Evolutionary conservation across 2,113 vertebrate genomes (phyloP).

Genomic region (Diglossa brunneiventris): DNA sequence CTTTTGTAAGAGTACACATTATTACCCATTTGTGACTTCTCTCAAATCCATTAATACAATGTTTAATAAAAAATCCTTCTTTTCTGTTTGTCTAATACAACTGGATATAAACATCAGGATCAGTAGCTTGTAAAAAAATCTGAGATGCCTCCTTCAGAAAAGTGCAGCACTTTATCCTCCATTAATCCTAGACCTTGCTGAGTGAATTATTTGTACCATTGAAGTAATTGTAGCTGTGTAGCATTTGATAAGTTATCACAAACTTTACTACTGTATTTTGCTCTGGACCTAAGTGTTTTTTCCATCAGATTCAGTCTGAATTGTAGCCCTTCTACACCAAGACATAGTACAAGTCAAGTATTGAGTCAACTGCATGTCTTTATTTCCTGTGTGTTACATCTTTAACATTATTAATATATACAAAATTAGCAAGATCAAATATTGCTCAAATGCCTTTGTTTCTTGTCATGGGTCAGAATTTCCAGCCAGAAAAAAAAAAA

Average conservation of each 20-base stretch:
- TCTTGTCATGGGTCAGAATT: neutral
- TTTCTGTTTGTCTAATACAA: neutral
- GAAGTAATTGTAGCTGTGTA: neutral
- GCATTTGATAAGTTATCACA: neutral
- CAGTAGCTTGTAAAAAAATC: neutral
- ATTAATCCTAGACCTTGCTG: constrained; percentile 1
- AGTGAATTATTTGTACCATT: neutral
- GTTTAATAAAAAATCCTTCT: neutral
- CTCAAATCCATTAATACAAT: neutral
- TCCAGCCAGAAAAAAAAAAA: neutral
- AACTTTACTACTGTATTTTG: neutral
- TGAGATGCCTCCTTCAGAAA: neutral
- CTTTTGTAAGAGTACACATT: neutral
- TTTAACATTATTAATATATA: neutral
- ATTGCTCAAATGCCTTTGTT: neutral
- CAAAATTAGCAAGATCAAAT: neutral
- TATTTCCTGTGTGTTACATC: neutral
- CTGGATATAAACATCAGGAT: neutral
- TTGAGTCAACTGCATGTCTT: neutral
- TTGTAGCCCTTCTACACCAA: neutral
- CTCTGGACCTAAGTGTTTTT: neutral
- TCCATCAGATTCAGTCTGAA: neutral
- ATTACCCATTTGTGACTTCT: neutral
- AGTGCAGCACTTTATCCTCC: neutral
- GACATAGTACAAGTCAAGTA: neutral